Conservation (phyloP, 2,797 vertebrate genomes). For the Cryptoprocta ferox region DNA sequence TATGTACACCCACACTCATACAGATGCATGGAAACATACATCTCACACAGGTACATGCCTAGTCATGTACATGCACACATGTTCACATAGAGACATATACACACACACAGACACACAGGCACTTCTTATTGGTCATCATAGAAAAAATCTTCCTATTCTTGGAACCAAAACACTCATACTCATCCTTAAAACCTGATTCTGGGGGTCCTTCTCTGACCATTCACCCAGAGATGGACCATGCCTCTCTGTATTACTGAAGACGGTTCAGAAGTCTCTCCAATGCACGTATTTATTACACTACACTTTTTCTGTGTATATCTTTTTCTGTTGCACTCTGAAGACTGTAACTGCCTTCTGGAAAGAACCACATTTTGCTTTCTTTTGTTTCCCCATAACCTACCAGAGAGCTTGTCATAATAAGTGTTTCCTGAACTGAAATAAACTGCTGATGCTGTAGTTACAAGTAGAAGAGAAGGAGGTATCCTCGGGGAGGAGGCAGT, state of each 20-base stretch:
- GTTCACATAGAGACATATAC: neutral
- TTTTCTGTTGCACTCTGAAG: neutral
- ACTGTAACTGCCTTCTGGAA: neutral
- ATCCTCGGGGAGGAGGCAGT: neutral
- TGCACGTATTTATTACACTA: neutral
- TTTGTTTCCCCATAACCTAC: constrained; percentile 42
- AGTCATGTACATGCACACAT: neutral
- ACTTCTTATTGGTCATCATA: neutral
- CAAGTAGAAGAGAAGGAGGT: neutral
- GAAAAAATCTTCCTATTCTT: neutral
- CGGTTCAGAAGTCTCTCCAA: neutral
- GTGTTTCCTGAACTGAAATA: constrained; percentile 38
- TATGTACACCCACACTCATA: neutral
- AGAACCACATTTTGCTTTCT: constrained; percentile 25
- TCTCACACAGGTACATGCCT: neutral
- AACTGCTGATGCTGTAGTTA: constrained; percentile 37
- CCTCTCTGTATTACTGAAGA: neutral
- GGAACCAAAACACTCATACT: neutral
- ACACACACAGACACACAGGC: neutral
- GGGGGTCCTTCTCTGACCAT: neutral
- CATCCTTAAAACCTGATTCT: neutral
- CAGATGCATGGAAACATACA: neutral
- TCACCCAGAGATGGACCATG: neutral
- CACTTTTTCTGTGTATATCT: neutral
- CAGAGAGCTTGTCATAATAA: constrained; percentile 16